phyloP scores from a whole-genome alignment of 2,113 vertebrate genomes.

The Eulacestoma nigropectus region DNA sequence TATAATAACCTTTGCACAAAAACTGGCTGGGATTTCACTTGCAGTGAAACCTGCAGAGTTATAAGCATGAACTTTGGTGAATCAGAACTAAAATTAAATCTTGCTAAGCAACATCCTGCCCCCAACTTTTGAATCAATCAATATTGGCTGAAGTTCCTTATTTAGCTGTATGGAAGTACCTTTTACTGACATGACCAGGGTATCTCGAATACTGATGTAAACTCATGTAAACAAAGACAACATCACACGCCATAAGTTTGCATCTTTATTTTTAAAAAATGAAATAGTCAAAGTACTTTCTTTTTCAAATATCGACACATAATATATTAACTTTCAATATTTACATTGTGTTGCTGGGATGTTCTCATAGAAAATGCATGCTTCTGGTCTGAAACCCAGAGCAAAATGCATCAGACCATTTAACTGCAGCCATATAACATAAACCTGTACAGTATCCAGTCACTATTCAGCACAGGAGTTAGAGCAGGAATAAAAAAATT shows the following conservation, averaged over 20 bases:
- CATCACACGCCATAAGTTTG: slow-evolving; percentile 56
- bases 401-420: slow-evolving; percentile 81
- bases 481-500: slow-evolving; percentile 78
- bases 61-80: neutral
- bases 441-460: slow-evolving; percentile 80
- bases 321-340: slow-evolving; percentile 80
- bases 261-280: slow-evolving; percentile 85
- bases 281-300: slow-evolving; percentile 85
- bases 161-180: neutral
- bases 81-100: neutral
- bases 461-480: slow-evolving; percentile 77
- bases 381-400: slow-evolving; percentile 81
- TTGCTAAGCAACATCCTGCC: neutral
- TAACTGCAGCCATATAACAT: slow-evolving; percentile 77
- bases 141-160: neutral
- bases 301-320: slow-evolving; percentile 83
- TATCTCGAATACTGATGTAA: neutral
- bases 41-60: neutral
- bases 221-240: slow-evolving; percentile 14
- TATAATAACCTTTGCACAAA: neutral
- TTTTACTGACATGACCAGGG: neutral
- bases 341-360: slow-evolving; percentile 79
- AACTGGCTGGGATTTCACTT: neutral
- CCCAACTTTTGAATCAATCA: neutral
- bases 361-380: slow-evolving; percentile 82